Conservation (phyloP, 2,113 vertebrate genomes). For the Stigmatopora argus region DNA sequence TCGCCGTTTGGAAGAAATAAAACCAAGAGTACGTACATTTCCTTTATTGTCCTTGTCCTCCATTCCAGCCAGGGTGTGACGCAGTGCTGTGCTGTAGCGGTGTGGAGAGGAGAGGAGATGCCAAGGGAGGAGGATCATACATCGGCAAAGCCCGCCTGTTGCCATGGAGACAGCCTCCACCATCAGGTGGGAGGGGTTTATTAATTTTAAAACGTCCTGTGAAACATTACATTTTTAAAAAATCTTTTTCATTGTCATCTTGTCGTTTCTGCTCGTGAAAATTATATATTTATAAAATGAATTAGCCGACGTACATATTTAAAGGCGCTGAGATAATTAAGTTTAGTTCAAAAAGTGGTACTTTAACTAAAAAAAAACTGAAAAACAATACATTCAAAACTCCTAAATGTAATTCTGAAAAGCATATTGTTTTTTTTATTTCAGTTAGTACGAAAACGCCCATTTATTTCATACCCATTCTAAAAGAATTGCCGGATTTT, state of each 20-base stretch:
- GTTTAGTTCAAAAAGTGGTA: background rate
- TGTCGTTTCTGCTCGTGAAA: background rate
- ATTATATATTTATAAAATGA: background rate
- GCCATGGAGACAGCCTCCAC: slow-evolving; percentile 53
- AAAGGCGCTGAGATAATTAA: background rate
- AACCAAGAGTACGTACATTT: slow-evolving; percentile 48
- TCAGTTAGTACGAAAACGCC: background rate
- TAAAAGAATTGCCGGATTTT: background rate
- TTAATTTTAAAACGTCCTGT: background rate
- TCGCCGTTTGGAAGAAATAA: background rate
- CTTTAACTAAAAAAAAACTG: no score
- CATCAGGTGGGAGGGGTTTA: background rate
- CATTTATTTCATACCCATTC: background rate
- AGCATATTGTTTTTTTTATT: background rate
- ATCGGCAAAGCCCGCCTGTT: slow-evolving; percentile 63
- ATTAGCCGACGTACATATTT: no score
- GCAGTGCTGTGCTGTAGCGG: slow-evolving; percentile 25
- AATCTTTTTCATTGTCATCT: background rate
- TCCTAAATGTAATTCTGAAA: background rate
- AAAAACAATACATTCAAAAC: no score
- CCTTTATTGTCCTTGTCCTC: slow-evolving; percentile 63
- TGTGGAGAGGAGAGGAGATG: slow-evolving; percentile 34
- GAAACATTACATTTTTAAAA: background rate
- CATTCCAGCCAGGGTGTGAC: slow-evolving; percentile 61
- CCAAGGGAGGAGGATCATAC: slow-evolving; percentile 42